Conservation (phyloP, 2,888 invertebrate genomes). For the Villa cingulata region DNA sequence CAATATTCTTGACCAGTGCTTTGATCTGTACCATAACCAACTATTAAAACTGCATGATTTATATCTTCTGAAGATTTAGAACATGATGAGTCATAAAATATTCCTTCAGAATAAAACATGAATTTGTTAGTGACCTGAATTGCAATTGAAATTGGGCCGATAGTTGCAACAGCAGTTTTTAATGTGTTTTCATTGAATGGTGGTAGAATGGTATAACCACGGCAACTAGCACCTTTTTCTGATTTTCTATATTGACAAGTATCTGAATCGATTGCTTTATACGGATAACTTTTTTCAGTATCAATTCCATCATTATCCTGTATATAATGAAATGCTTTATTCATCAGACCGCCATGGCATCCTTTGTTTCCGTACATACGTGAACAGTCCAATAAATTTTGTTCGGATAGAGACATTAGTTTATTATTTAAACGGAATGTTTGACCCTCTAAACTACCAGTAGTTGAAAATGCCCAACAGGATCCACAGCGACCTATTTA, state of each 20-base stretch:
- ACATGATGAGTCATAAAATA: constrained; percentile 29
- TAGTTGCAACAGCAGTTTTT: constrained; percentile 28
- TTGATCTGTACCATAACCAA: constrained; percentile 6
- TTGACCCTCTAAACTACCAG: constrained; percentile 18
- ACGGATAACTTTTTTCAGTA: constrained; percentile 24
- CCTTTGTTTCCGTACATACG: constrained; percentile 24
- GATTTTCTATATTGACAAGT: constrained; percentile 21
- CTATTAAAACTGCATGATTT: constrained; percentile 49
- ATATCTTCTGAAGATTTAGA: constrained; percentile 34
- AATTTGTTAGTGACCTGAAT: constrained; percentile 62
- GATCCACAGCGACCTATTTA: not conserved
- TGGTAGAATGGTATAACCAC: constrained; percentile 23
- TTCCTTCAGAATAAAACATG: constrained; percentile 27
- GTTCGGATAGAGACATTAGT: constrained; percentile 28
- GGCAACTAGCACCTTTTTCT: constrained; percentile 22
- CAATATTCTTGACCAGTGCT: not conserved
- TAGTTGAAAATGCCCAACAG: not conserved
- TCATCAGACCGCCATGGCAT: constrained; percentile 32
- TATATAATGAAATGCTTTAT: constrained; percentile 28
- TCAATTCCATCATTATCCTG: constrained; percentile 25
- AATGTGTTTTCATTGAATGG: constrained; percentile 28
- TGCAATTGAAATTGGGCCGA: constrained; percentile 31
- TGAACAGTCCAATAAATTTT: constrained; percentile 32
- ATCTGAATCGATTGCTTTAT: constrained; percentile 22
- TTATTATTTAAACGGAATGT: constrained; percentile 26